These are phyloP conservation scores for Dissostichus mawsoni DNA, from an alignment of 2,113 vertebrate species.

Conservation along the genomic window DNA sequence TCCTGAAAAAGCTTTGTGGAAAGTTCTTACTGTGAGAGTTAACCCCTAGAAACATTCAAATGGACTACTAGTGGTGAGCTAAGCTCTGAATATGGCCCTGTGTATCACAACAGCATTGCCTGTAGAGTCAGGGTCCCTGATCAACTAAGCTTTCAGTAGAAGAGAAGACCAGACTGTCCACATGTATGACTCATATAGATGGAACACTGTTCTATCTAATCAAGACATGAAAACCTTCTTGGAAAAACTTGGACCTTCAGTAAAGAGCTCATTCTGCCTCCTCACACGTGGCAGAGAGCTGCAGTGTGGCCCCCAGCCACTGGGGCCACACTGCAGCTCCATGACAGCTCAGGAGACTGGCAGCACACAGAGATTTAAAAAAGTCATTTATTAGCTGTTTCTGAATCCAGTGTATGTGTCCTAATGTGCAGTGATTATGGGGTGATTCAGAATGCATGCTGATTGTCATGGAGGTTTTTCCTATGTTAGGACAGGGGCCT, in stretches of 20 bases:
- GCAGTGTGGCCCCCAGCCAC: constrained; percentile 13
- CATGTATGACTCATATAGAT: background rate
- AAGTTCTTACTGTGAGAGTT: background rate
- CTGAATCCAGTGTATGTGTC: background rate
- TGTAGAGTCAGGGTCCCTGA: too few species aligned
- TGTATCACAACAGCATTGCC: too few species aligned
- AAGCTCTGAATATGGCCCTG: background rate
- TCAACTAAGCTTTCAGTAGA: too few species aligned
- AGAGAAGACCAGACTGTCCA: background rate
- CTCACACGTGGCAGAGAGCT: background rate
- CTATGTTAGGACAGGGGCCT: too few species aligned
- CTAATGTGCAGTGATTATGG: too few species aligned
- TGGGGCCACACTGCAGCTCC: constrained; percentile 16
- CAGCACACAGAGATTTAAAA: background rate
- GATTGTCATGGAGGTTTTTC: too few species aligned
- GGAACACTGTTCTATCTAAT: background rate
- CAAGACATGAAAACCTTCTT: background rate
- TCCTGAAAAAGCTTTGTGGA: background rate
- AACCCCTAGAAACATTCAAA: too few species aligned
- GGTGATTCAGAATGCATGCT: too few species aligned
- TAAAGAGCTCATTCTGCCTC: background rate
- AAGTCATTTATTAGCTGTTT: background rate
- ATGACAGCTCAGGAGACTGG: background rate
- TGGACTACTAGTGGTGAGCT: background rate
- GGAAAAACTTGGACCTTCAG: background rate